phyloP scores from a whole-genome alignment of 2,888 invertebrate genomes.

The Idaea biselata region DNA sequence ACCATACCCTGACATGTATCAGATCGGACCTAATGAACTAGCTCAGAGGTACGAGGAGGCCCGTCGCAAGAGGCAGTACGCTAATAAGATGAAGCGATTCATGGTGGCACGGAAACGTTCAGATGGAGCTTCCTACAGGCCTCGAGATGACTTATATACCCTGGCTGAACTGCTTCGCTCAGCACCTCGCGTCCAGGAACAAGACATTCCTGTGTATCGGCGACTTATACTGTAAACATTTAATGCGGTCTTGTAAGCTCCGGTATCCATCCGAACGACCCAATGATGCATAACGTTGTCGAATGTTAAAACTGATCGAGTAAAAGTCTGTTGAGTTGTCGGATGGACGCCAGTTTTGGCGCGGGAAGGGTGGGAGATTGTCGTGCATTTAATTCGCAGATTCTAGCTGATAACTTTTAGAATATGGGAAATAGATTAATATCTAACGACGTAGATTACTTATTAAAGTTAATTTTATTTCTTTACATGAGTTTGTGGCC shows the following conservation, averaged over 20 bases:
- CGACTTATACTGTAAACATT: slow-evolving; percentile 79
- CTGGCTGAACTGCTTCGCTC: slow-evolving; percentile 80
- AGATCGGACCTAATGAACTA: slow-evolving; percentile 65
- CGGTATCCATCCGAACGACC: slow-evolving; percentile 44
- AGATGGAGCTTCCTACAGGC: slow-evolving; percentile 63
- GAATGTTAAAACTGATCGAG: slow-evolving; percentile 20
- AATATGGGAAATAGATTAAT: slow-evolving; percentile 43
- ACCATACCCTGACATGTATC: slow-evolving; percentile 69
- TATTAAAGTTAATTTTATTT: slow-evolving; percentile 28
- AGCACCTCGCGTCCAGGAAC: slow-evolving; percentile 75
- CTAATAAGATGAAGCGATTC: slow-evolving; percentile 80
- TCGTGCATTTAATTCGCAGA: slow-evolving; percentile 73
- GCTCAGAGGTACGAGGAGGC: slow-evolving; percentile 72
- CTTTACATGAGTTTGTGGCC: slow-evolving; percentile 44
- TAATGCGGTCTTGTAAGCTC: slow-evolving; percentile 28
- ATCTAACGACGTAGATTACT: slow-evolving; percentile 32
- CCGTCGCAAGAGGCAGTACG: slow-evolving; percentile 73
- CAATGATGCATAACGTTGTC: slow-evolving; percentile 26
- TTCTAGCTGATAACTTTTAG: slow-evolving; percentile 64
- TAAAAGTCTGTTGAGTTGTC: slow-evolving; percentile 30
- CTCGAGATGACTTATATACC: slow-evolving; percentile 81
- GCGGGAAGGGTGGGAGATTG: slow-evolving; percentile 54
- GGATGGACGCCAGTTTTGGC: slow-evolving; percentile 45
- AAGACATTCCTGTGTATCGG: slow-evolving; percentile 81
- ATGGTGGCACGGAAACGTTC: slow-evolving; percentile 82